Conservation (phyloP, 1,140 invertebrate species). For the fruit fly (Drosophila melanogaster) region Release_6_plus_ISO1_MT NC_004354.4:21221001-21221500, state of each 20-base stretch:
- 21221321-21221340: constrained; percentile 29
- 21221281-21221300: neutral
- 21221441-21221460: constrained; percentile 69
- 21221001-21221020: neutral
- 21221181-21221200: constrained; percentile 60
- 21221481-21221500: constrained; percentile 69
- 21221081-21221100: constrained; percentile 16
- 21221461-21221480: constrained; percentile 71
- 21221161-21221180: constrained; percentile 59
- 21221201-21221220: constrained; percentile 23
- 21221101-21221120: constrained; percentile 38
- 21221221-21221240: constrained; percentile 38
- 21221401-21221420: constrained; percentile 63
- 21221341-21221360: constrained; percentile 38
- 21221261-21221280: neutral
- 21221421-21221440: neutral
- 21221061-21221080: constrained; percentile 22
- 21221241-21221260: constrained; percentile 6
- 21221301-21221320: constrained; percentile 29
- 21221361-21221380: constrained; percentile 72
- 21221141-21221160: constrained; percentile 18
- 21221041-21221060: constrained; percentile 32
- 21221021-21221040: constrained; percentile 21
- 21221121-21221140: constrained; percentile 8
- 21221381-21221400: constrained; percentile 58